These are phyloP conservation scores for Zaprionus vittiger DNA, from an alignment of 1,140 invertebrate genomes.

Conservation along the genomic window DNA sequence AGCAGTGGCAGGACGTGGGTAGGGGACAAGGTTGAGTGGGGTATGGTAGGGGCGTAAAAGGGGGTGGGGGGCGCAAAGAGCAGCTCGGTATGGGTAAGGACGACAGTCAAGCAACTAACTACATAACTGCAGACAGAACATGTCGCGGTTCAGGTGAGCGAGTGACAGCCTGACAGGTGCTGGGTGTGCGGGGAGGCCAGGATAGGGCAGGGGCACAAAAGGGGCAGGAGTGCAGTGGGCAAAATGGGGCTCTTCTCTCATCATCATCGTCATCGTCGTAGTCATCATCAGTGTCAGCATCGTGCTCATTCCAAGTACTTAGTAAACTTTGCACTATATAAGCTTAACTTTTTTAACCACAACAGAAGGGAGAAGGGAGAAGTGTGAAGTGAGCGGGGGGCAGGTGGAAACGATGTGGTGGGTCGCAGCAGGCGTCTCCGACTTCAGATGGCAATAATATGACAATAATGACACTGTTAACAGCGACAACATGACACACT, in stretches of 20 bases:
- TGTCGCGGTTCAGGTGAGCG: slow-evolving; percentile 70
- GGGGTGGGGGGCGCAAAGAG: background rate
- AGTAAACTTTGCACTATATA: slow-evolving; percentile 72
- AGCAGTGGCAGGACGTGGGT: background rate
- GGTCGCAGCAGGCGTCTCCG: slow-evolving; percentile 12
- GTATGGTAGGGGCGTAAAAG: background rate
- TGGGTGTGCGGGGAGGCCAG: background rate
- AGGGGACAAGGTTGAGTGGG: background rate
- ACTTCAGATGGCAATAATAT: slow-evolving; percentile 62
- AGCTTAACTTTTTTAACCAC: slow-evolving; percentile 61
- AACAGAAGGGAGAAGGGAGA: background rate
- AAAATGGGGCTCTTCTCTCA: slow-evolving; percentile 3
- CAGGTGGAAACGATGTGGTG: background rate
- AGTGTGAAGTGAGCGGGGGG: background rate
- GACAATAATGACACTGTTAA: slow-evolving; percentile 75
- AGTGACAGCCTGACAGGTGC: slow-evolving; percentile 60
- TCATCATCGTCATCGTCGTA: slow-evolving; percentile 16
- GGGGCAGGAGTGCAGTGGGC: background rate
- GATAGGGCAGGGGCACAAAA: background rate
- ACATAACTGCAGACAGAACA: slow-evolving; percentile 65
- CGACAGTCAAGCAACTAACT: slow-evolving; percentile 49
- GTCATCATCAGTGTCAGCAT: slow-evolving; percentile 37
- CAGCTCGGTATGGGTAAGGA: background rate
- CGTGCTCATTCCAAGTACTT: slow-evolving; percentile 57
- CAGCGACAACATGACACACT: slow-evolving; percentile 40